Conservation (phyloP, 2,113 vertebrate species). For the Phyllostomus discolor region DNA sequence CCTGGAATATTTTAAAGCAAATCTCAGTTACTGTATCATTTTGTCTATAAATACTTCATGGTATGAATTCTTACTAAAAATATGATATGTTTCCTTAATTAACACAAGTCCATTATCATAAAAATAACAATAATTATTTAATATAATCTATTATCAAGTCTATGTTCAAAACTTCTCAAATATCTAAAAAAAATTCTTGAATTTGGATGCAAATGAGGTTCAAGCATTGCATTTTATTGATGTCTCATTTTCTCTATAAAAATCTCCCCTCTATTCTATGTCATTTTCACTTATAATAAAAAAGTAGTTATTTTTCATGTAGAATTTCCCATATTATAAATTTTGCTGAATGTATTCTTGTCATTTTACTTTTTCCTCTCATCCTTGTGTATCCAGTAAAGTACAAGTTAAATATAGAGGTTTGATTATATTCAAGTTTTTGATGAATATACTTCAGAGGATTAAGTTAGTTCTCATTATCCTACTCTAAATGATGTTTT, state of each 20-base stretch:
- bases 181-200: neutral
- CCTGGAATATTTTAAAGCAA: neutral
- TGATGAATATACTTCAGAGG: neutral
- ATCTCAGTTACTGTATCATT: neutral
- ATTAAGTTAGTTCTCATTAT: neutral
- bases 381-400: too few relatives aligned
- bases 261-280: neutral
- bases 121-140: neutral
- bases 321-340: neutral
- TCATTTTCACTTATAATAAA: neutral
- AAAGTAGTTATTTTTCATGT: neutral
- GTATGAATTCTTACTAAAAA: neutral
- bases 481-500: neutral
- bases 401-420: neutral
- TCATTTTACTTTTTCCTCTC: neutral
- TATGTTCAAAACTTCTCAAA: neutral
- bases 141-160: neutral
- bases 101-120: neutral
- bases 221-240: neutral
- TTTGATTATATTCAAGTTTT: neutral
- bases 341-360: neutral
- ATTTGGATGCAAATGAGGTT: neutral
- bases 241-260: neutral
- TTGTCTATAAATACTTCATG: neutral
- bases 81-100: neutral